phyloP scores from a whole-genome alignment of 2,888 invertebrate species.

The Pyralis farinalis region DNA sequence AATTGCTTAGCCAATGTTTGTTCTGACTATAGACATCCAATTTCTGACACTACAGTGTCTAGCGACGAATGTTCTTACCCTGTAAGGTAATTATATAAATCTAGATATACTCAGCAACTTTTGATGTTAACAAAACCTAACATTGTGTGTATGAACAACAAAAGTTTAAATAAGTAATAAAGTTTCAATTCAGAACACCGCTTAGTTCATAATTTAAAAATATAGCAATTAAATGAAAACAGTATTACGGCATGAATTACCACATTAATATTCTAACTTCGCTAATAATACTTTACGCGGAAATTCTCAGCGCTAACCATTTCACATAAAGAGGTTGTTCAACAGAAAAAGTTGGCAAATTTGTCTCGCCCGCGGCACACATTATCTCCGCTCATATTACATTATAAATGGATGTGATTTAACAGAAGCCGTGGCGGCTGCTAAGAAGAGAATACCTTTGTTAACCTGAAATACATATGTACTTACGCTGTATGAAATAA shows the following conservation, averaged over 20 bases:
- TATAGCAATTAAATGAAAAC: conserved; percentile 16
- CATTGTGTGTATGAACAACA: no score
- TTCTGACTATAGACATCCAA: no score
- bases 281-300: conserved; percentile 44
- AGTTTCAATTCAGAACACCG: no score
- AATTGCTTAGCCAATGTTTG: no score
- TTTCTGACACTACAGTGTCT: no score
- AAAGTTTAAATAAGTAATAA: no score
- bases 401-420: conserved; percentile 52
- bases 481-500: no score
- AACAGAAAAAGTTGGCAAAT: conserved; percentile 58
- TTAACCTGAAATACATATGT: conserved; percentile 19
- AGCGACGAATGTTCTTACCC: no score
- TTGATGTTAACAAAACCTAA: no score
- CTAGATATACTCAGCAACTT: no score
- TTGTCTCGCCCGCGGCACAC: conserved; percentile 53
- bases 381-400: conserved; percentile 55
- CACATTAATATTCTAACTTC: conserved; percentile 41
- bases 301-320: conserved; percentile 44
- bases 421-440: conserved; percentile 33
- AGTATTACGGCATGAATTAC: conserved; percentile 22
- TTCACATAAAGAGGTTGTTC: conserved; percentile 53
- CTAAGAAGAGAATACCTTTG: conserved; percentile 28
- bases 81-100: no score
- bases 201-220: conserved; percentile 5